A percentile compares a stretch with the other conserved stretches of the same genome.
Conservation (phyloP, 35 echinoderm and acorn worm genomes). For the Ophioderma brevispina region DNA sequence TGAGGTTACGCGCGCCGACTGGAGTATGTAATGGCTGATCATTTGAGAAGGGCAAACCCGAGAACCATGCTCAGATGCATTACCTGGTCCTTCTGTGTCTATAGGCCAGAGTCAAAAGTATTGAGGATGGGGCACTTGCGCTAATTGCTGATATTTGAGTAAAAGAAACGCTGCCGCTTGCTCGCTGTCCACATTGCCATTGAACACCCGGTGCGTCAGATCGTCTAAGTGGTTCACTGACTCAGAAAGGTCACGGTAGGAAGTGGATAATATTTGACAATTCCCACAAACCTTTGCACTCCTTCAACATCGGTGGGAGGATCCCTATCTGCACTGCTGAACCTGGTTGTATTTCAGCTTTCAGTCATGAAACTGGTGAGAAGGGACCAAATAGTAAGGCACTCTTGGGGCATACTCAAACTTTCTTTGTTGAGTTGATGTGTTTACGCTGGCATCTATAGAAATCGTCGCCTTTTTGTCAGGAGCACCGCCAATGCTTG, state of each 20-base stretch:
- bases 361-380: no score
- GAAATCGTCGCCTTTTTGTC: no score
- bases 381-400: no score
- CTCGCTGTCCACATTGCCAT: constrained; percentile 35
- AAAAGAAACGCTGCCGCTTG: constrained; percentile 5
- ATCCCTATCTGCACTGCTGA: background rate
- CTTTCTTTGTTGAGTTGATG: no score
- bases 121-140: constrained; percentile 56
- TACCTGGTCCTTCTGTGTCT: constrained; percentile 69
- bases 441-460: no score
- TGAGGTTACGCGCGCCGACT: constrained; percentile 59
- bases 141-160: constrained; percentile 45
- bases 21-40: constrained; percentile 69
- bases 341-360: no score
- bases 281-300: constrained; percentile 21
- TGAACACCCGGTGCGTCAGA: constrained; percentile 26
- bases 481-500: no score
- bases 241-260: constrained; percentile 31
- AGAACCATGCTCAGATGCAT: constrained; percentile 58
- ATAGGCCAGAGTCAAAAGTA: constrained; percentile 53
- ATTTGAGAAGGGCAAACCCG: constrained; percentile 32
- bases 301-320: no score
- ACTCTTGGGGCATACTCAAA: no score
- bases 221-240: constrained; percentile 33
- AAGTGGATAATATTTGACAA: constrained; percentile 48